phyloP scores from a whole-genome alignment of 1,140 invertebrate species.

The Drosophila eugracilis region DNA sequence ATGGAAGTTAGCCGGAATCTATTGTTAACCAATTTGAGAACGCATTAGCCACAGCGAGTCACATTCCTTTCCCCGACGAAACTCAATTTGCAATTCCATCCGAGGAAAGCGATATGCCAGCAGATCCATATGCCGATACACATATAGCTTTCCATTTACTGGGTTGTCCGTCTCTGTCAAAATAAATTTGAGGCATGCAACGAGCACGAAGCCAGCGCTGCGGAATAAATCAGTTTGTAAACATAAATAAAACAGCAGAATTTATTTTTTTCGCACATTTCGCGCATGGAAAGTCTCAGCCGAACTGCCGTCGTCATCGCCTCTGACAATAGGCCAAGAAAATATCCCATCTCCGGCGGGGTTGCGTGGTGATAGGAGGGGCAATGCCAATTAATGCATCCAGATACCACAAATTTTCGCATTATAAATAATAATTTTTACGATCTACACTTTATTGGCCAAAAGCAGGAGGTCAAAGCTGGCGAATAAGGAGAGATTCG shows the following conservation, averaged over 20 bases:
- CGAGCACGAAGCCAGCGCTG: conserved; percentile 28
- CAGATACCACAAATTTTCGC: conserved; percentile 56
- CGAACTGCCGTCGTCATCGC: conserved; percentile 21
- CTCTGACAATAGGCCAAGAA: conserved; percentile 39
- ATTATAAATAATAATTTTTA: conserved; percentile 75
- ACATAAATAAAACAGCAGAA: conserved; percentile 76
- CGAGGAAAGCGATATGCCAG: conserved; percentile 3
- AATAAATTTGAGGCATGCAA: conserved; percentile 65
- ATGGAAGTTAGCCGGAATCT: conserved; percentile 31
- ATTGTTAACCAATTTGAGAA: conserved; percentile 51
- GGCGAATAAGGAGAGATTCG: conserved; percentile 17
- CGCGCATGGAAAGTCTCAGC: conserved; percentile 50
- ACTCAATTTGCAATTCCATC: conserved; percentile 18
- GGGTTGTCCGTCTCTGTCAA: conserved; percentile 52
- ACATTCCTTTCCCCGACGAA: conserved; percentile 8
- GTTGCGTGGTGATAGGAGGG: background rate
- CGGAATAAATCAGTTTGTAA: conserved; percentile 74
- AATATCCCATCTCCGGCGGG: conserved; percentile 41
- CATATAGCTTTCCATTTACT: background rate
- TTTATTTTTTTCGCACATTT: conserved; percentile 56
- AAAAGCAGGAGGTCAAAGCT: conserved; percentile 43
- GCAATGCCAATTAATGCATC: conserved; percentile 57
- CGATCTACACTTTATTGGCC: conserved; percentile 46
- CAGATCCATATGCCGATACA: conserved; percentile 11
- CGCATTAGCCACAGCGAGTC: conserved; percentile 33